phyloP scores from a whole-genome alignment of 2,797 vertebrate genomes.

The Neostethus bicornis region DNA sequence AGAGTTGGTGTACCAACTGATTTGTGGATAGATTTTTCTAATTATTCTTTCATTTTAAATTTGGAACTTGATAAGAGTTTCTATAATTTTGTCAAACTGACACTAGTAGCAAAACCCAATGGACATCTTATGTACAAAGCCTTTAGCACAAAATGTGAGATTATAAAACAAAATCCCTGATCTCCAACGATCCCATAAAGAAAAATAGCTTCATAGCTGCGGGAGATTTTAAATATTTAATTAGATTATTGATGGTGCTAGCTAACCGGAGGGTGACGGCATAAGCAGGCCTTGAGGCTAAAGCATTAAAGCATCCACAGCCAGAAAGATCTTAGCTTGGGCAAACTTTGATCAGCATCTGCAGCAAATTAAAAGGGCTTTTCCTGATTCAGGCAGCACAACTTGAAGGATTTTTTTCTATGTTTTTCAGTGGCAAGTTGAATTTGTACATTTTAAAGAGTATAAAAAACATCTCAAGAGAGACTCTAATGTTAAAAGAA shows the following conservation, averaged over 20 bases:
- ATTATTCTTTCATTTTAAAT: background rate
- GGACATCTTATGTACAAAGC: background rate
- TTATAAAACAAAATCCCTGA: conserved; percentile 19
- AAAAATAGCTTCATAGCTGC: conserved; percentile 3
- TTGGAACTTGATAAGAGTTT: background rate
- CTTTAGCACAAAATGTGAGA: background rate
- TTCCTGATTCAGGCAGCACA: background rate
- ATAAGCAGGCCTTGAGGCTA: conserved; percentile 38
- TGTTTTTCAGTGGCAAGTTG: background rate
- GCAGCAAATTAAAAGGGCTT: background rate
- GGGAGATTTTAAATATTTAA: conserved; percentile 56
- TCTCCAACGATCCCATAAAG: conserved; percentile 15
- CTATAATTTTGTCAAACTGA: background rate
- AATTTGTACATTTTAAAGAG: background rate
- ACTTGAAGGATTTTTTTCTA: background rate
- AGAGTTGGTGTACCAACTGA: background rate
- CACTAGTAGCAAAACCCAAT: background rate
- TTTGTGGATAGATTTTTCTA: background rate
- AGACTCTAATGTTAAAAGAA: background rate
- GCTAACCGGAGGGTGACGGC: conserved; percentile 32
- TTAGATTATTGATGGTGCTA: conserved; percentile 55
- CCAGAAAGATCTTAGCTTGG: conserved; percentile 13
- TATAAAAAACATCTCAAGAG: background rate
- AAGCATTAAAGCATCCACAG: conserved; percentile 26
- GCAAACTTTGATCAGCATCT: conserved; percentile 14